Base-by-base conservation (phyloP, 2,888 invertebrate species). In the Isotomurus palustris region DNA sequence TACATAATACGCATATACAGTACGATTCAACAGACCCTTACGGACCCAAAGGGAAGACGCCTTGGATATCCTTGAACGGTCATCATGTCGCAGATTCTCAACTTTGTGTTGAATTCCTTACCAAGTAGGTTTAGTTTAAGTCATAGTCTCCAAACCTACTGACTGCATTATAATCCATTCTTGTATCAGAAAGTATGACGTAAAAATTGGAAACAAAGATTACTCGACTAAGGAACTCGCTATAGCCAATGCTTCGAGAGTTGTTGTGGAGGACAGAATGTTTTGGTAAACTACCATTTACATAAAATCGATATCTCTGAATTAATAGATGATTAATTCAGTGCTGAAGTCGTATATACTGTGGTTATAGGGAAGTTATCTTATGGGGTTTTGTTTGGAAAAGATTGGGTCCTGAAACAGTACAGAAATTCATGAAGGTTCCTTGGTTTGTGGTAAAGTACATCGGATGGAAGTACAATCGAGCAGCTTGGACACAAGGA, bases 51-150 rank as follows among this genome's bases (percentile, higher is more conserved):
- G 47, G 47, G 8, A 47, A 47, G 17, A 47, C 47, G 5, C 47
- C 47, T 28, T 47, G 47, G 47, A 47, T 47, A 4, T 8, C 47
- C 17, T 17, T 47, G 29, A 47, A 47, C 47, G 47, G 47, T n/a
- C 28, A 47, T 28, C 47, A 47, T 17, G 24, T 47, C 5, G 47
- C 47, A 4, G 47, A 47, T 28, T 27, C 47, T 3, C 5, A 47
- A 17, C 10, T 47, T 24, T 47, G 47, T 17, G 28, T 47, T 19
- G 28, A 47, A 27, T 47, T 47, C 28, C 22, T 44, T 19, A 24
- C 6, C 8, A 40, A 40, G 40, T 40, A 40, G 6, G 10, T 19
- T 8, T 38, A 8, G 5, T 38, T 38, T 38, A 5, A 14, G 19
- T 38, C 14, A 38, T 5, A 38, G 14, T 17, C 19, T 38, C 4